Evolutionary conservation across 2,113 vertebrate genomes (phyloP).

Genomic region (Rostratula benghalensis): DNA sequence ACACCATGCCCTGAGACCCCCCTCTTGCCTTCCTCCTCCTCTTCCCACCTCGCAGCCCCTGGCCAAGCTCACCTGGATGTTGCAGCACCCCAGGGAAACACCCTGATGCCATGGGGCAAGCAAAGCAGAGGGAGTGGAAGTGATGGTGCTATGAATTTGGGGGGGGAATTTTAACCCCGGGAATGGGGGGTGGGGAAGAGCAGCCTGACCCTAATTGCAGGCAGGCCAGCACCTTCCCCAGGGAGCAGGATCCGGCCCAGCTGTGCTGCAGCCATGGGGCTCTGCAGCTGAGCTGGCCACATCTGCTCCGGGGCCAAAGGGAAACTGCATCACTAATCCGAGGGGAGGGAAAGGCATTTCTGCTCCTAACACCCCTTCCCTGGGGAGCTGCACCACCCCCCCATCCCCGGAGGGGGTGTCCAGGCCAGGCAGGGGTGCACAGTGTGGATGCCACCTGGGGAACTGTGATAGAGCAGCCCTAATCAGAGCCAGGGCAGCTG

Average conservation of each 20-base stretch:
- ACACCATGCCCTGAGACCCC: rapidly evolving
- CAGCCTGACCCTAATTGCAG: neutral
- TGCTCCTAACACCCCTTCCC: neutral
- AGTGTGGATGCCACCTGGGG: neutral
- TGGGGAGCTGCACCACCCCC: neutral
- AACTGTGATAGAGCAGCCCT: neutral
- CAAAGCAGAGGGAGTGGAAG: neutral
- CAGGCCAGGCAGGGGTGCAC: neutral
- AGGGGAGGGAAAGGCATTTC: neutral
- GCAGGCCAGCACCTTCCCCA: neutral
- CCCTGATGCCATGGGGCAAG: rapidly evolving
- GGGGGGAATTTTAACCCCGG: neutral
- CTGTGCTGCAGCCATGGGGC: neutral
- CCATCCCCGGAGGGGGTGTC: no score
- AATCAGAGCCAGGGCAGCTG: neutral
- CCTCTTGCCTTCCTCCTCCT: neutral
- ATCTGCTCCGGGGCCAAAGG: neutral
- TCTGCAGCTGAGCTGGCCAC: neutral
- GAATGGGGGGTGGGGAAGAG: no score
- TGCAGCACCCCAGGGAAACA: neutral
- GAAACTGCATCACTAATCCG: neutral
- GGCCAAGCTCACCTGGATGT: neutral
- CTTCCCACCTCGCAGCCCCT: neutral
- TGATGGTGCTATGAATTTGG: neutral
- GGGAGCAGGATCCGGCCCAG: neutral